Base-by-base conservation (phyloP, 2,797 vertebrate genomes). In the Salarias fasciatus region DNA sequence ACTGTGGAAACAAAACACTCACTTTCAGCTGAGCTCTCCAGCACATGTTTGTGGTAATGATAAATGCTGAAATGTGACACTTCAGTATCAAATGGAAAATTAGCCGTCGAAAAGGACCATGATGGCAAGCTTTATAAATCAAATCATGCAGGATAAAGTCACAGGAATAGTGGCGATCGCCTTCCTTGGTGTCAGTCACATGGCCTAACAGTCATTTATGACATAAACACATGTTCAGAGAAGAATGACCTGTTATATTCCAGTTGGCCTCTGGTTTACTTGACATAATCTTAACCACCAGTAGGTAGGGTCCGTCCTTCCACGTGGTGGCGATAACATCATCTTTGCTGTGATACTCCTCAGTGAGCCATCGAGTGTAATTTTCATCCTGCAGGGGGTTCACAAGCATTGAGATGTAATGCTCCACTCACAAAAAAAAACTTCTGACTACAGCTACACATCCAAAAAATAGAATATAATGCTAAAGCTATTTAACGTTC, bases 221-320 rank as follows among this genome's bases (percentile, higher is more conserved):
- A 24, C 24, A 18, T 24, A 24, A 24, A 24, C 24, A 24, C 18
- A 44, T 15, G 28, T n/a, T 3, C 14, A 29, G 37, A 47, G 13
- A 18, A 18, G 10, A 24, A 72, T 71, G 78, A 95, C 95, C 89
- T 68, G 91, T 95, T 87, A 96, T 87, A 90, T 92, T 94, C 95
- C 95, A 96, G 59, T 83, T 80, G 45, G 56, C 62, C 2, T 91
- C 77, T 40, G 58, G 79, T 74, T 90, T 91, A 56, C 36, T 76
- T 0, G 93, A 72, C 55, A 83, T 69, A 52, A 95, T 75, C 41
- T 85, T 86, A 18, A 96, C 85, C 14, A 95, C 86, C 48, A 97
- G 92, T 42, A 95, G 80, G 63, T 95, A 95, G 5, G 95, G 95
- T 0, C 95, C 95, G 18, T 95, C 93, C 83, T 83, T 94, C 91